These are phyloP conservation scores for Physocephala rufipes DNA, from an alignment of 2,888 invertebrate genomes.

Conservation along the genomic window DNA sequence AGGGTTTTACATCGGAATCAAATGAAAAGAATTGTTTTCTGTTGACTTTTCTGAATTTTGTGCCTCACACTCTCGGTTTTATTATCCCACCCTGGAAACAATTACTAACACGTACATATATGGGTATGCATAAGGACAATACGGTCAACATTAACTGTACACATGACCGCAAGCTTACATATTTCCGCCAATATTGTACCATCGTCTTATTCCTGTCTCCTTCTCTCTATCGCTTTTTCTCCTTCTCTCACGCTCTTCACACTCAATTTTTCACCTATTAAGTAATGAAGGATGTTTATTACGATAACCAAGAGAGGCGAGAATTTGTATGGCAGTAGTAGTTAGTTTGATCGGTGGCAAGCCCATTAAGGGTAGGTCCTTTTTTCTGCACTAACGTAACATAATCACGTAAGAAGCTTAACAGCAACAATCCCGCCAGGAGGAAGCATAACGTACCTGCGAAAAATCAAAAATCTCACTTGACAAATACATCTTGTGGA, in stretches of 20 bases:
- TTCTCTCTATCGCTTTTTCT: not conserved
- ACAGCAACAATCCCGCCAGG: not conserved
- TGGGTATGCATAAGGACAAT: not conserved
- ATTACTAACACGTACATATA: slow-evolving; percentile 4
- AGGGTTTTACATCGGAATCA: not conserved
- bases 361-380: slow-evolving; percentile 20
- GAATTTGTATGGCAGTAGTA: slow-evolving; percentile 25
- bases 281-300: too few relatives aligned
- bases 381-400: not conserved
- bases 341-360: not conserved
- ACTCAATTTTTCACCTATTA: too few relatives aligned
- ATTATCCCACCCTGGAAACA: not conserved
- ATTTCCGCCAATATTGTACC: too few relatives aligned
- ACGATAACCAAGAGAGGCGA: slow-evolving; percentile 28
- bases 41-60: not conserved
- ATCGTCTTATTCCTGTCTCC: not conserved
- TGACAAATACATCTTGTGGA: not conserved
- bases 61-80: too few relatives aligned
- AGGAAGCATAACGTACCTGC: not conserved
- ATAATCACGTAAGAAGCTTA: slow-evolving; percentile 21
- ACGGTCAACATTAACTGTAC: too few relatives aligned
- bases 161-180: too few relatives aligned
- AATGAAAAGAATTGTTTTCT: slow-evolving; percentile 11
- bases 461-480: not conserved
- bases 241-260: not conserved